Evolutionary conservation across 2,797 vertebrate genomes (phyloP).

Genomic region (Hippopotamyrus pictus): DNA sequence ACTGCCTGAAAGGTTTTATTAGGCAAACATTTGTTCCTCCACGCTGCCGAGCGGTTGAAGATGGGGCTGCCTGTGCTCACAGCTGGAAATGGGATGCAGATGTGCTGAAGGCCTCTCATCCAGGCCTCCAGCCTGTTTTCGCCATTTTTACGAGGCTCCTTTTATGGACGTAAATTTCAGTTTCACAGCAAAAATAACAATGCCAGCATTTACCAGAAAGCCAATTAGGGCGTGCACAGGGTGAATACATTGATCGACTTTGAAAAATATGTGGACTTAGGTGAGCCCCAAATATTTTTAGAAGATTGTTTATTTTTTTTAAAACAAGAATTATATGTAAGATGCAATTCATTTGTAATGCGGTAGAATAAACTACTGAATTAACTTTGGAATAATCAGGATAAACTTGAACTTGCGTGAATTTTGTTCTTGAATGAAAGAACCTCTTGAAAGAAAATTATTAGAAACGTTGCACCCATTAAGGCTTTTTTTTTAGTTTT

Average conservation of each 20-base stretch:
- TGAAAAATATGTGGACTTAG: slow-evolving; percentile 15
- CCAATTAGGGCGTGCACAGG: background rate
- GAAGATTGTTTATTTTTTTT: background rate
- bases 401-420: slow-evolving; percentile 36
- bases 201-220: slow-evolving; percentile 1
- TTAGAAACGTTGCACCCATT: background rate
- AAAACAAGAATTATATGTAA: slow-evolving; percentile 13
- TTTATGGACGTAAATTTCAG: slow-evolving; percentile 29
- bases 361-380: slow-evolving; percentile 27
- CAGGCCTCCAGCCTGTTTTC: slow-evolving; percentile 26
- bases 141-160: slow-evolving; percentile 28
- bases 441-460: slow-evolving; percentile 20
- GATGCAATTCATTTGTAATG: slow-evolving; percentile 41
- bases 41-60: slow-evolving; percentile 34
- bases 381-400: slow-evolving; percentile 27
- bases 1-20: slow-evolving; percentile 60
- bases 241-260: slow-evolving; percentile 6
- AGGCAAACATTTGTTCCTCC: slow-evolving; percentile 63
- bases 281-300: slow-evolving; percentile 10
- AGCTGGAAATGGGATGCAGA: slow-evolving; percentile 59
- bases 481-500: background rate
- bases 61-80: slow-evolving; percentile 49
- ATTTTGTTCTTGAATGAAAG: slow-evolving; percentile 43
- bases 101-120: slow-evolving; percentile 37
- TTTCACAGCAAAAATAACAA: slow-evolving; percentile 23